Evolutionary conservation across 2,888 invertebrate genomes (phyloP), one percentile per base, ranked within the genome.

Genomic region (Blomia tropicalis): DNA sequence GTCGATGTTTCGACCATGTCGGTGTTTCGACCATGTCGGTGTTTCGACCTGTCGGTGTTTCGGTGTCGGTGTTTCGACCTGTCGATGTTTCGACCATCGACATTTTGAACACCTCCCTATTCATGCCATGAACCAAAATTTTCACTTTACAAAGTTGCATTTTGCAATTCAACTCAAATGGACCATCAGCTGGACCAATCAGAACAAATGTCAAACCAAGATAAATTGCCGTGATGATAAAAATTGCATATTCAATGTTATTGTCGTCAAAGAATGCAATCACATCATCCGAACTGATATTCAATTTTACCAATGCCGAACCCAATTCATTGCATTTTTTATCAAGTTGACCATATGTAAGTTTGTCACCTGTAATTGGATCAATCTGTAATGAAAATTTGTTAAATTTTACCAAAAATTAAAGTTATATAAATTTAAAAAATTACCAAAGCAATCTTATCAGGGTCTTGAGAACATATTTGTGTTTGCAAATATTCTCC

Each of bases 201-300:
- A 30, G 56, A 2, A 27, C 2, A 25, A 44, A 44, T 3, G 47
- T 27, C n/a, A 58, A 23, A 1, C 62, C 62, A 31, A 58, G 14
- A 14, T 58, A 44, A 43, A 22, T 31, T 1, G 43, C 17, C 3
- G 25, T 44, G 19, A 62, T 53, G 22, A 32, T 30, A 4, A 44
- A n/a, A 1, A 58, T n/a, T n/a, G 44, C 1, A 44, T 62, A 58
- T 17, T 62, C 30, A 19, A 62, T 58, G 22, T 22, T 11, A 30
- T 58, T 62, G 7, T 44, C 30, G 1, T 43, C 62, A n/a, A 3
- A 44, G 22, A 58, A 62, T 14, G 23, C 14, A n/a, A 62, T 25
- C 30, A 4, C 19, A 58, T 62, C 62, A 4, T 14, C 1, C 25
- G 58, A 47, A 17, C 23, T 62, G 36, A 62, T 41, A 14, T 58